These are phyloP conservation scores for Pachyseris speciosa DNA, from an alignment of 64 coral and sea anemone genomes.

Conservation along the genomic window DNA sequence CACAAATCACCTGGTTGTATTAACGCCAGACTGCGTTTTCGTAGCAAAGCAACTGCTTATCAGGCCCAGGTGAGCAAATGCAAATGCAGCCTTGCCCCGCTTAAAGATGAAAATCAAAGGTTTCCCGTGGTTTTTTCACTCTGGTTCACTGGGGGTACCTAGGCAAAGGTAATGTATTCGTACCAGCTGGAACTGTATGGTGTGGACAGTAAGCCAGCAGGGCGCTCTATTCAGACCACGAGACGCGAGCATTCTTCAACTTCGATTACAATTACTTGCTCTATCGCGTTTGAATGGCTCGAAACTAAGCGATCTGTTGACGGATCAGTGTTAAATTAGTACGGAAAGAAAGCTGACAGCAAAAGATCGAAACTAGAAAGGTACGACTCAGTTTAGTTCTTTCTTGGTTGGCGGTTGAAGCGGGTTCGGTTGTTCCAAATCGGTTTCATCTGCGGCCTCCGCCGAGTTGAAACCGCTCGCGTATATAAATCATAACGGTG, in stretches of 20 bases:
- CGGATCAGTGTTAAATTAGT: not conserved
- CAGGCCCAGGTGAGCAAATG: not conserved
- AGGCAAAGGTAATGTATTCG: slow-evolving; percentile 6
- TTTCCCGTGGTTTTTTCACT: not conserved
- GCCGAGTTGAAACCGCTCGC: not conserved
- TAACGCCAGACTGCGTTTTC: not conserved
- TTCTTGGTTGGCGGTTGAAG: not conserved
- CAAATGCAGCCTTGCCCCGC: not conserved
- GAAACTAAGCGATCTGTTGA: not conserved
- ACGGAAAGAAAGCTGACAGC: not conserved
- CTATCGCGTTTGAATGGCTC: not conserved
- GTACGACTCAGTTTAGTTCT: not conserved
- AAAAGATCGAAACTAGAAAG: not conserved
- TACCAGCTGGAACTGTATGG: not conserved
- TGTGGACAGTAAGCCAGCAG: not conserved
- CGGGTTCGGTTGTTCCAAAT: not conserved
- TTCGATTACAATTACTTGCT: not conserved
- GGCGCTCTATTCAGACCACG: not conserved
- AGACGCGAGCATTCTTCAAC: not conserved
- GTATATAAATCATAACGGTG: no score
- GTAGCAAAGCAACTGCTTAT: not conserved
- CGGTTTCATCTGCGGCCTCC: not conserved
- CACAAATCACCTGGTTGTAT: slow-evolving; percentile 8
- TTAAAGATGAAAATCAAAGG: not conserved
- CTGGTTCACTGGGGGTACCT: not conserved